Evolutionary conservation across 2,113 vertebrate species (phyloP), one percentile per base, ranked within the genome.

Genomic region (Electrona antarctica): DNA sequence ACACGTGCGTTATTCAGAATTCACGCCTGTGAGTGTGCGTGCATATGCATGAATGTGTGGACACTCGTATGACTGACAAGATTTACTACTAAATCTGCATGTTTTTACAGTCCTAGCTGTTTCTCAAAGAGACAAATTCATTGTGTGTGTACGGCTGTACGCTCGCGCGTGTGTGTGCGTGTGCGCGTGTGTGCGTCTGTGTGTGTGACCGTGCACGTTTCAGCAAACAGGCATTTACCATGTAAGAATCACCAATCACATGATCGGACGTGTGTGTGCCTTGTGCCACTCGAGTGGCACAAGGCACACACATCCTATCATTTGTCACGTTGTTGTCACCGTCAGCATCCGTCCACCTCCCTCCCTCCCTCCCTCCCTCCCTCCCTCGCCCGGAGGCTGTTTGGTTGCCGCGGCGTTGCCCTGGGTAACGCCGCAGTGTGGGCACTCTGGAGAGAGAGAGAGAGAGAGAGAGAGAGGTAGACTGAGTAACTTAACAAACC

Each of bases 51-150:
- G 29, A 33, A 33, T 33, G 29, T 33, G 29, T 33, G 29, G 4
- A 33, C 29, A 33, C n/a, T n/a, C n/a, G n/a, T n/a, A n/a, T 33
- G 29, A 33, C 29, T 33, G 29, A 33, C 29, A 33, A 33, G 29
- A 33, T 33, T 33, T 33, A 33, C 72, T 29, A 68, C 68, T 45
- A 75, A 75, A 77, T 79, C 50, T 52, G 45, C 68, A 66, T 61
- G 49, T 45, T 45, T 69, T 64, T 41, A 54, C 76, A 48, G 70
- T 52, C 56, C n/a, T n/a, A n/a, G n/a, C 0, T 58, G 10, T 70
- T 29, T 51, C n/a, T 15, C 10, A 21, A 41, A 60, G 51, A 47
- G 8, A 33, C 14, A 55, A 59, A 62, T 69, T 52, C 61, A 52
- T 46, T 8, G 47, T n/a, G n/a, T n/a, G n/a, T n/a, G n/a, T n/a